Conservation (phyloP, 1,140 invertebrate genomes). For the Drosophila sp. region DNA sequence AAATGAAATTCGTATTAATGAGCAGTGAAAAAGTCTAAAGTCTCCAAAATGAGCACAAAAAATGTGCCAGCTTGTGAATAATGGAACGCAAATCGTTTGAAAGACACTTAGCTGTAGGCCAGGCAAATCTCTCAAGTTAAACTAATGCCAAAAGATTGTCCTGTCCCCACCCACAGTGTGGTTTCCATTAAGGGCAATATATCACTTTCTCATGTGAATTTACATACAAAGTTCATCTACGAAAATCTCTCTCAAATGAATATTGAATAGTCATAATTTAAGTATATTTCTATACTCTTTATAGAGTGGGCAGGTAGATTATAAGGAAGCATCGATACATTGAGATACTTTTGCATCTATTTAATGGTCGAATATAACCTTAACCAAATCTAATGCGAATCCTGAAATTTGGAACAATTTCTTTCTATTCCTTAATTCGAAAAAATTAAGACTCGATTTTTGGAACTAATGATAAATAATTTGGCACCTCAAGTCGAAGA, state of each 20-base stretch:
- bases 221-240: neutral
- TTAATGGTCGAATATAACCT: too few species aligned
- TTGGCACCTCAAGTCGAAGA: too few species aligned
- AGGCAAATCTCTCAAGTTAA: conserved; percentile 13
- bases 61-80: conserved; percentile 42
- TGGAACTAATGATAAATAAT: too few species aligned
- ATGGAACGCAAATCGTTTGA: conserved; percentile 30
- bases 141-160: neutral
- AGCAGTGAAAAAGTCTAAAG: conserved; percentile 6
- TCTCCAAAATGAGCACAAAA: conserved; percentile 2
- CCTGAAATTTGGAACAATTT: too few species aligned
- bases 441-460: too few species aligned
- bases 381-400: too few species aligned
- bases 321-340: too few species aligned
- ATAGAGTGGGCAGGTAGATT: too few species aligned
- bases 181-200: neutral
- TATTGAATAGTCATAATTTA: neutral
- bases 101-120: conserved; percentile 24
- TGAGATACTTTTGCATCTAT: too few species aligned
- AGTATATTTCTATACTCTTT: too few species aligned
- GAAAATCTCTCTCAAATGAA: neutral
- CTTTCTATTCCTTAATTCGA: too few species aligned
- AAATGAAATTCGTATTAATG: conserved; percentile 65
- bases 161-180: neutral
- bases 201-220: neutral